These are phyloP conservation scores for Marmota monax DNA, from an alignment of 2,113 vertebrate species.

Conservation along the genomic window DNA sequence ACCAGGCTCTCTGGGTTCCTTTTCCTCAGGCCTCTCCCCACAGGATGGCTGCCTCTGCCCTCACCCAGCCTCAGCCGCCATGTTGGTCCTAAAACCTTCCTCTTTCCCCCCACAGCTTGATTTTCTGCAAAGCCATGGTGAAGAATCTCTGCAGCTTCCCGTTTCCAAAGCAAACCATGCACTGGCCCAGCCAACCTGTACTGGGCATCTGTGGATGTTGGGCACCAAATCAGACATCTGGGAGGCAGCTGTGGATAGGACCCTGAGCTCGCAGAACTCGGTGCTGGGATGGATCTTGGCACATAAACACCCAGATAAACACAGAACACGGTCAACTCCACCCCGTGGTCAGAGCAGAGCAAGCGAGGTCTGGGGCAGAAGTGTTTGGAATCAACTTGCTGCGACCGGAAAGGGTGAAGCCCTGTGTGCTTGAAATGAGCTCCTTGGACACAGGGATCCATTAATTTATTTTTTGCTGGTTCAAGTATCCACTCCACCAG, in stretches of 20 bases:
- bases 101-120: not conserved
- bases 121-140: not conserved
- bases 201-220: not conserved
- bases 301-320: not conserved
- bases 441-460: not conserved
- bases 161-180: not conserved
- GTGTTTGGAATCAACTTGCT: not conserved
- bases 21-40: not conserved
- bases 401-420: not conserved
- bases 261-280: too few species aligned
- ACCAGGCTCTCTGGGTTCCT: not conserved
- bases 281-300: not conserved
- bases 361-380: not conserved
- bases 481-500: not conserved
- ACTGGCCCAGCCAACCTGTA: not conserved
- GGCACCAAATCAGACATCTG: not conserved
- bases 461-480: not conserved
- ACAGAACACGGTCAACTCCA: not conserved
- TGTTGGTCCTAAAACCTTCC: not conserved
- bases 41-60: not conserved
- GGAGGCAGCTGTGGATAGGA: not conserved
- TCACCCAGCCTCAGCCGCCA: not conserved
- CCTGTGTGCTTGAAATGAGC: not conserved
- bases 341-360: not conserved
- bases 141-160: not conserved